Evolutionary conservation across 2,888 invertebrate genomes (phyloP), one percentile per base, ranked within the genome.

Genomic region (Campaea margaritaria): DNA sequence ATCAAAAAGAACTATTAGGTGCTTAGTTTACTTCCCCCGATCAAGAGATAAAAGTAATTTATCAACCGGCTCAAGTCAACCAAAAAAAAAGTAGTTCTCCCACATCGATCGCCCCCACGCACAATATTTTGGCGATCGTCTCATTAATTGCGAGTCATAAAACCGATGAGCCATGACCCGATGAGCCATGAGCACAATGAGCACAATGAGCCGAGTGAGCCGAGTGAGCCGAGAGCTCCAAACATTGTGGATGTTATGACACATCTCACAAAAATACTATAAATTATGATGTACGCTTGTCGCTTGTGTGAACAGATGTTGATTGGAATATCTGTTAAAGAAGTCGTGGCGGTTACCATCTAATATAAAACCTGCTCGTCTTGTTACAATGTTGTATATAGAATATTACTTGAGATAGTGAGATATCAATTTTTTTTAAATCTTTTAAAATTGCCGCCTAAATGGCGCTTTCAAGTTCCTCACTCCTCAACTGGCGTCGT

Each of bases 81-180:
- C 65, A 58, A 62, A 68, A 65, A 64, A 67, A 70, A 62, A 66
- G 65, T 63, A 65, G 64, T 53, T 57, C 62, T 68, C 51, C 69
- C 72, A 64, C 70, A 74, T 78, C 59, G 64, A 75, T 78, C 72
- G 72, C 69, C 75, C 68, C 74, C 65, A 74, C 69, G 72, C 70
- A 78, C 79, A 85, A 84, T 84, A 82, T 85, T 85, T 81, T 78
- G 78, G 71, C 79, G 77, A 86, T 83, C 79, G 67, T 72, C 67
- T 73, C 80, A 87, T 87, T 87, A 86, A 89, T 87, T 84, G 85
- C 76, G 73, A 78, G 82, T 82, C 85, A 83, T 87, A 83, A 88
- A 86, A 80, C 76, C 82, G 83, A 87, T 86, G 88, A 81, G 78
- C 72, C 87, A 74, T 82, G 67, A 58, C 56, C 76, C 82, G 83